Conservation (phyloP, 2,113 vertebrate genomes). For the Phylloscopus trochiloides region DNA sequence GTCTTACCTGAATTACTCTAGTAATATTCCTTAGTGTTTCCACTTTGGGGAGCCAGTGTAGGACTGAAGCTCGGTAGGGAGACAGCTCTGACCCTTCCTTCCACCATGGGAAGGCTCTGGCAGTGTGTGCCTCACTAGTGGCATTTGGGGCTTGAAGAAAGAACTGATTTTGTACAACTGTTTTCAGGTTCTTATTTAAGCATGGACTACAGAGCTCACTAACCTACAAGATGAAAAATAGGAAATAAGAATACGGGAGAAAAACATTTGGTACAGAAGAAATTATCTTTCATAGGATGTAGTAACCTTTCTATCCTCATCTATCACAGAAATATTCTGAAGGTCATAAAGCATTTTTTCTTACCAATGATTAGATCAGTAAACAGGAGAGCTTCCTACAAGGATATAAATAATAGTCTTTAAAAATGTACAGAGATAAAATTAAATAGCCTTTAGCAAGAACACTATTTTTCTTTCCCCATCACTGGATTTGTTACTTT, state of each 20-base stretch:
- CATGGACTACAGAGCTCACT: fast-evolving
- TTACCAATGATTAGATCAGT: neutral
- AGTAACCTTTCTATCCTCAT: neutral
- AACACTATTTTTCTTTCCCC: neutral
- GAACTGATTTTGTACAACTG: neutral
- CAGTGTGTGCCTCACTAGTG: neutral
- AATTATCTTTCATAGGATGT: neutral
- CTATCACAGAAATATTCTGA: neutral
- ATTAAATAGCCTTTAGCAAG: neutral
- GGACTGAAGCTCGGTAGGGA: neutral
- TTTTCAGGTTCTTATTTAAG: neutral
- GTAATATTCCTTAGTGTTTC: neutral
- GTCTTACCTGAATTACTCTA: neutral
- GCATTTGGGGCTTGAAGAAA: neutral
- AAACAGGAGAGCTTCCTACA: neutral
- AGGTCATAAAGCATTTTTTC: neutral
- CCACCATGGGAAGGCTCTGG: neutral
- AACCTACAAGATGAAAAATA: neutral
- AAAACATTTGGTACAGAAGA: neutral
- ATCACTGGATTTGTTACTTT: neutral
- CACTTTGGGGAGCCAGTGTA: neutral
- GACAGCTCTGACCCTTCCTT: neutral
- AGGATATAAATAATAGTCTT: neutral
- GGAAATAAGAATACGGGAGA: neutral
- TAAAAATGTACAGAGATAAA: neutral